Conservation (phyloP, 2,888 invertebrate genomes). For the Philhelius pedissequus region DNA sequence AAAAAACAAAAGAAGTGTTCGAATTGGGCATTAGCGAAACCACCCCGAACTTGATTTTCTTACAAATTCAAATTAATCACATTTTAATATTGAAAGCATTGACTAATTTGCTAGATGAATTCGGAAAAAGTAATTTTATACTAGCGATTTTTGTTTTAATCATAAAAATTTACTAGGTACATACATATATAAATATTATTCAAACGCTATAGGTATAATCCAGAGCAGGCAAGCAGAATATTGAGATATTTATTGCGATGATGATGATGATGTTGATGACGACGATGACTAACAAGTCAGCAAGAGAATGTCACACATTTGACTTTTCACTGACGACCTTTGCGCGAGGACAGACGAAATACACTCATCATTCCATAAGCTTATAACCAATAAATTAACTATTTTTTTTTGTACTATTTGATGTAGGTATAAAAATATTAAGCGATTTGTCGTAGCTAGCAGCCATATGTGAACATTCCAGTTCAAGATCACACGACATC, state of each 20-base stretch:
- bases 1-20: too few relatives aligned
- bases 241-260: not conserved
- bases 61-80: not conserved
- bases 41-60: not conserved
- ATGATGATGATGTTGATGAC: conserved; percentile 34
- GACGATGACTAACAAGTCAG: conserved; percentile 54
- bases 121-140: not conserved
- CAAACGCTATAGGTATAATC: not conserved
- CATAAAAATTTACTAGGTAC: not conserved
- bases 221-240: not conserved
- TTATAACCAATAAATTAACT: conserved; percentile 25
- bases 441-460: not conserved
- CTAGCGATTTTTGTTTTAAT: not conserved
- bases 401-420: not conserved
- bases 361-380: not conserved
- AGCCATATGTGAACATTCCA: conserved; percentile 29
- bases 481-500: conserved; percentile 33
- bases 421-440: not conserved
- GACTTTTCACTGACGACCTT: conserved; percentile 65
- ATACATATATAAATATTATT: not conserved
- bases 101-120: not conserved
- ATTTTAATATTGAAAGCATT: not conserved
- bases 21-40: not conserved
- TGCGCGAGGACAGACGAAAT: conserved; percentile 44
- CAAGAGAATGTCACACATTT: conserved; percentile 65